A percentile compares a stretch with the other conserved stretches of the same genome.
These are phyloP conservation scores for Beroe ovata DNA, from an alignment of 37 sponge, comb jelly and placozoan genomes.

Conservation along the genomic window DNA sequence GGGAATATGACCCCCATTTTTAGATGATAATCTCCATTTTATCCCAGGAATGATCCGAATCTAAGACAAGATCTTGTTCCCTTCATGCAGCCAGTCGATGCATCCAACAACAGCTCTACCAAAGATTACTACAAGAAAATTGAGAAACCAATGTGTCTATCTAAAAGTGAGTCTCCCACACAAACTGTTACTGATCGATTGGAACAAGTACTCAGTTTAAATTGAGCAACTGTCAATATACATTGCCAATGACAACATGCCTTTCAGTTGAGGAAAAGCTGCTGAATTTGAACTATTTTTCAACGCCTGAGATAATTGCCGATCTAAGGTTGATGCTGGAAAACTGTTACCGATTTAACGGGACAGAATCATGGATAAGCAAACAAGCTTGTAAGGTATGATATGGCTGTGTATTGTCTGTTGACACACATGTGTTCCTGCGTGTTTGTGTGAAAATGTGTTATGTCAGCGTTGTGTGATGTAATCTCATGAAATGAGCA, in stretches of 20 bases:
- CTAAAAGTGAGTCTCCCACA: slow-evolving; percentile 1
- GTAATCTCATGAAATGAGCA: not conserved
- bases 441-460: too few species aligned
- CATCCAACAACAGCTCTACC: not conserved
- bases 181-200: too few species aligned
- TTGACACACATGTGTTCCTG: too few species aligned
- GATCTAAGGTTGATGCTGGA: slow-evolving; percentile 28
- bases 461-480: too few species aligned
- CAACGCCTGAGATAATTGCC: slow-evolving; percentile 45
- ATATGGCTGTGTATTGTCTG: too few species aligned
- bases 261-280: slow-evolving; percentile 46
- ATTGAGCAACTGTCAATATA: too few species aligned
- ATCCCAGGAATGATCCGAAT: slow-evolving; percentile 40
- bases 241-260: not conserved
- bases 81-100: slow-evolving; percentile 35
- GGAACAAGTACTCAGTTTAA: too few species aligned
- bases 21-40: too few species aligned
- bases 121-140: slow-evolving; percentile 44
- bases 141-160: slow-evolving; percentile 35
- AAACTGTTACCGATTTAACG: slow-evolving; percentile 53
- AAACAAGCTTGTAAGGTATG: slow-evolving; percentile 56
- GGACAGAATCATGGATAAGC: slow-evolving; percentile 25
- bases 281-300: slow-evolving; percentile 28
- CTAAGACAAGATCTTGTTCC: slow-evolving; percentile 13
- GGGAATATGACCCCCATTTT: too few species aligned